Percentiles rank a stretch among this genome's conserved stretches.
Conservation (phyloP, 2,797 vertebrate species). For the Myripristis murdjan region DNA sequence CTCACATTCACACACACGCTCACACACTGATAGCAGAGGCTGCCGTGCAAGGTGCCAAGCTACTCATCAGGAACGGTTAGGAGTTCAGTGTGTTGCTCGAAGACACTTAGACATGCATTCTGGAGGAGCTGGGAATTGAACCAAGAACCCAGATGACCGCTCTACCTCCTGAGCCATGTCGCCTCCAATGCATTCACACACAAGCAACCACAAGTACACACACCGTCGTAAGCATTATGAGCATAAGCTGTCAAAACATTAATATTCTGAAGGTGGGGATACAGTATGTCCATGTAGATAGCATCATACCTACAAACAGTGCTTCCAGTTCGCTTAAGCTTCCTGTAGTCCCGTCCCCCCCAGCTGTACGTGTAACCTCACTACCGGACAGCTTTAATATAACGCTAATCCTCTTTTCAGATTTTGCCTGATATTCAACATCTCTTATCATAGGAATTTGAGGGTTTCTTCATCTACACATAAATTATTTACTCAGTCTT, state of each 20-base stretch:
- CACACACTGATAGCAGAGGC: too few relatives aligned
- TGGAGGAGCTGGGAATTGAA: too few relatives aligned
- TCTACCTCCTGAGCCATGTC: too few relatives aligned
- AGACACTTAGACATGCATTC: too few relatives aligned
- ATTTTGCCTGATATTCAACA: neutral
- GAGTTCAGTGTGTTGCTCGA: too few relatives aligned
- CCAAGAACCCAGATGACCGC: too few relatives aligned
- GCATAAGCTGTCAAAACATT: conserved; percentile 41
- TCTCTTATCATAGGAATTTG: neutral
- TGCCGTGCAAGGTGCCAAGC: too few relatives aligned
- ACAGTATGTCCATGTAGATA: conserved; percentile 44
- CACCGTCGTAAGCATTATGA: neutral
- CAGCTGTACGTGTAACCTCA: conserved; percentile 25
- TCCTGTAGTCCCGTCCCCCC: conserved; percentile 59
- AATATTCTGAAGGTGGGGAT: conserved; percentile 54
- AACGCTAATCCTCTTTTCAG: neutral
- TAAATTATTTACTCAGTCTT: conserved; percentile 15
- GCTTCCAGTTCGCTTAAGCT: conserved; percentile 8
- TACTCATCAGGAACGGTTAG: too few relatives aligned
- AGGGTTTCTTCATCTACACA: neutral
- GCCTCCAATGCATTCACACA: conserved; percentile 10
- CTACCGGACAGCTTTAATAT: neutral
- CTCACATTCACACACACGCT: too few relatives aligned
- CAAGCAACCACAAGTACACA: neutral
- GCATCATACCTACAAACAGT: conserved; percentile 37